Base-by-base conservation (phyloP, 2,888 invertebrate genomes). In the Melinopterus prodromus region DNA sequence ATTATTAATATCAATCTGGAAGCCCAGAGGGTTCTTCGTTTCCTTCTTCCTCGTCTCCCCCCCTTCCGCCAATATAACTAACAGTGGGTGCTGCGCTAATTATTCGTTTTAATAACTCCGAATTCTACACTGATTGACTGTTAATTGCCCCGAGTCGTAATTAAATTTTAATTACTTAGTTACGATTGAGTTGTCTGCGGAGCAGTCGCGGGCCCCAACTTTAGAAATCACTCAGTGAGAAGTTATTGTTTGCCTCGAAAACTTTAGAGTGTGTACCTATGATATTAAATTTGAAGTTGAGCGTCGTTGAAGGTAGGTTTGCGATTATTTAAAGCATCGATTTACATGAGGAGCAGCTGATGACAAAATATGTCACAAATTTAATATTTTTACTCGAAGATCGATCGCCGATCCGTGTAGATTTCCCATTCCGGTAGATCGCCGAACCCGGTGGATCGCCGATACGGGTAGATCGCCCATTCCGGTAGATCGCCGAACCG, bases 91-190 rank as follows among this genome's bases (percentile, higher is more conserved):
- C 77, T 86, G 85, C 83, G 84, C 87, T 89, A 89, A 89, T 89
- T 88, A 89, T 88, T 88, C 86, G 89, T 89, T 89, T 81, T 89
- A 89, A 89, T 89, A 89, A 89, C 88, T 86, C 84, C 82, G 84
- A 84, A 85, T 84, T 85, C 86, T 85, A 84, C 86, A 84, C 87
- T 89, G 89, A 89, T 89, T 89, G 89, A 89, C 88, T 89, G 86
- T 87, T 89, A 89, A 89, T 89, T 89, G 88, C 88, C 86, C 84
- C 83, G 84, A 86, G 88, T 86, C 84, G 86, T 88, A 89, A 89
- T 89, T 89, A 89, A 89, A 89, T 86, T 89, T 89, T 89, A 87
- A 89, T 89, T 87, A 86, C 86, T 83, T 84, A 83, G 82, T 84
- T 85, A 84, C 84, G 84, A 84, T 84, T 84, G 83, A 82, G 82